These are phyloP conservation scores for Unio pictorum DNA, from an alignment of 2,888 invertebrate genomes.

Conservation along the genomic window DNA sequence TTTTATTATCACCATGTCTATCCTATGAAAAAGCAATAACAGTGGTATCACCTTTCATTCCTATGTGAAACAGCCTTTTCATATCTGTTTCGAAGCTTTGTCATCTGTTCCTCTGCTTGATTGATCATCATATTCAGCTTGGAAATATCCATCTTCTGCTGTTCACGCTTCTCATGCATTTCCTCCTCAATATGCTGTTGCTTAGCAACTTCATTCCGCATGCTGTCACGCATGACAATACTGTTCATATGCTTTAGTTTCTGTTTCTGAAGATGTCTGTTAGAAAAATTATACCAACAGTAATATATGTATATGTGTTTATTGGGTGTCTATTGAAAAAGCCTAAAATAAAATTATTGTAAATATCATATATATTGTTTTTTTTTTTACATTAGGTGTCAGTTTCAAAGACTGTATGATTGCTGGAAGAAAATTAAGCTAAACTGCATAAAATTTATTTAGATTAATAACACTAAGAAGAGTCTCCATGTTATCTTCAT, in stretches of 20 bases:
- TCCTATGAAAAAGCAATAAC: not conserved
- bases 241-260: conserved; percentile 67
- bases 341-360: too few relatives aligned
- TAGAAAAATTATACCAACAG: too few relatives aligned
- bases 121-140: conserved; percentile 71
- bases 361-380: too few relatives aligned
- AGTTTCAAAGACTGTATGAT: too few relatives aligned
- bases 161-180: conserved; percentile 67
- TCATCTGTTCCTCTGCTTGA: conserved; percentile 70
- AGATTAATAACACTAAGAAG: too few relatives aligned
- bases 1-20: not conserved
- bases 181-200: conserved; percentile 67
- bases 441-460: too few relatives aligned
- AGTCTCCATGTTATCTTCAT: too few relatives aligned
- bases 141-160: conserved; percentile 70
- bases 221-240: conserved; percentile 67
- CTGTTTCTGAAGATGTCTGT: conserved; percentile 69
- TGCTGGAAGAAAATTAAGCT: too few relatives aligned
- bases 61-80: conserved; percentile 69
- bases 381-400: too few relatives aligned
- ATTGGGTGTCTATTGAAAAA: too few relatives aligned
- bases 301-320: too few relatives aligned
- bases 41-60: conserved; percentile 62
- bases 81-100: conserved; percentile 67
- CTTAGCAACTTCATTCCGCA: conserved; percentile 70